These are phyloP conservation scores for Aethes cnicana DNA, from an alignment of 2,888 invertebrate genomes.

Conservation along the genomic window DNA sequence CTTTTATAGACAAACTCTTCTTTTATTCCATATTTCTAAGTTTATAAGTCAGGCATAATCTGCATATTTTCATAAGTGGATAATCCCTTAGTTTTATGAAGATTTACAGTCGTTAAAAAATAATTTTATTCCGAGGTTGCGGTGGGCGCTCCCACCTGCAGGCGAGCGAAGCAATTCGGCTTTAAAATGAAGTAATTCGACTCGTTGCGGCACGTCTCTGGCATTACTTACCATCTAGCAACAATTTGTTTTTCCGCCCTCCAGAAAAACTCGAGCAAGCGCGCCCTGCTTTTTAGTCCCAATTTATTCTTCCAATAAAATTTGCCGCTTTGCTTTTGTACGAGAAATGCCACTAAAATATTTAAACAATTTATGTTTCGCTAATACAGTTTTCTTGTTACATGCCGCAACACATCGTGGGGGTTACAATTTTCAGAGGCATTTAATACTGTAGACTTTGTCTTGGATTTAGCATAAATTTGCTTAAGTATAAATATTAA, in stretches of 20 bases:
- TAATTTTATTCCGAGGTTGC: conserved; percentile 31
- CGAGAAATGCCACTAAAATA: conserved; percentile 68
- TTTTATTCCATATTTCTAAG: no score
- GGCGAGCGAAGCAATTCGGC: conserved; percentile 40
- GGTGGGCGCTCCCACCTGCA: conserved; percentile 52
- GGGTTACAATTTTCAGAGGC: conserved; percentile 17
- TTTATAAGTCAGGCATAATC: no score
- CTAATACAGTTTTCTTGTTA: conserved; percentile 57
- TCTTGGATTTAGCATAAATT: conserved; percentile 27
- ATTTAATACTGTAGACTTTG: conserved; percentile 23
- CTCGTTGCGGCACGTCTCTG: conserved; percentile 65
- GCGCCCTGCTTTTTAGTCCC: conserved; percentile 73
- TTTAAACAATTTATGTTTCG: conserved; percentile 70
- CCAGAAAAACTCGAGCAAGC: conserved; percentile 64
- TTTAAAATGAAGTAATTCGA: conserved; percentile 68
- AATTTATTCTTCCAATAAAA: conserved; percentile 76
- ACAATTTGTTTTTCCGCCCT: conserved; percentile 75
- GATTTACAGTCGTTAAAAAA: conserved; percentile 54
- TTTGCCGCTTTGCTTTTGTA: conserved; percentile 68
- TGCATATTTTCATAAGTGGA: background rate
- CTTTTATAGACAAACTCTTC: no score
- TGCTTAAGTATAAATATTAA: conserved; percentile 12
- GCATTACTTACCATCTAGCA: conserved; percentile 75
- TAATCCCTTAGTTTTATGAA: conserved; percentile 9
- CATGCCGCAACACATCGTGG: conserved; percentile 31